Base-by-base conservation (phyloP, 35 echinoderm and acorn worm genomes). In the Ophioderma brevispina region DNA sequence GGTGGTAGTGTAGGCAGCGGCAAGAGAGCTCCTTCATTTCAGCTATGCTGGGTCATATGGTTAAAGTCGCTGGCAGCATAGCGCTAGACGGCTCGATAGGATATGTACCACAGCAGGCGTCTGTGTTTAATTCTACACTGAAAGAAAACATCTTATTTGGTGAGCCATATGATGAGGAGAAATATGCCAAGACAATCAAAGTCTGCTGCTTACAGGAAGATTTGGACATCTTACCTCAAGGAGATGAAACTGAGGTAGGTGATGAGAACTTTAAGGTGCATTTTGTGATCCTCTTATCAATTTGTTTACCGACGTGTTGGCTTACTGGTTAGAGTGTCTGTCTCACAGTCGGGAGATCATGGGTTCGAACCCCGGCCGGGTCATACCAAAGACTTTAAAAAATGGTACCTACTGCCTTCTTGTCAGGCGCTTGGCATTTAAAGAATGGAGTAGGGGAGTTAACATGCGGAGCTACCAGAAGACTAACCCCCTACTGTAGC, bases 221-320 rank as follows among this genome's bases (percentile, higher is more conserved):
- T 80, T 33, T 97, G 0, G 95, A 94, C 31, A 94, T 97, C n/a
- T 50, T 97, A 39, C 42, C 95, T 17, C 42, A 90, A n/a, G 95
- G 95, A 59, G 95, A 97, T 55, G 39, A 90, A 43, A 97, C 95
- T 17, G 95, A 97, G 88, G 95, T 97, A 84, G 39, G 70, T n/a
- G n/a, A n/a, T n/a, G n/a, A n/a, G n/a, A n/a, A n/a, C n/a, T n/a
- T n/a, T n/a, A 37, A 0, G 49, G 49, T 37, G 3, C 0, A 34
- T 10, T 80, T 79, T 18, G 35, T 0, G 31, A 64, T 64, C 1
- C 56, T 23, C 21, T 23, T 31, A 64, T 64, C 11, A 64, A 64
- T 8, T 1, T 64, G 56, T 1, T 64, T 18, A 64, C n/a, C n/a
- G n/a, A n/a, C n/a, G n/a, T n/a, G n/a, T n/a, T n/a, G n/a, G n/a